Evolutionary conservation across 2,113 vertebrate genomes (phyloP).

Genomic region (Psilopsiagon aurifrons): DNA sequence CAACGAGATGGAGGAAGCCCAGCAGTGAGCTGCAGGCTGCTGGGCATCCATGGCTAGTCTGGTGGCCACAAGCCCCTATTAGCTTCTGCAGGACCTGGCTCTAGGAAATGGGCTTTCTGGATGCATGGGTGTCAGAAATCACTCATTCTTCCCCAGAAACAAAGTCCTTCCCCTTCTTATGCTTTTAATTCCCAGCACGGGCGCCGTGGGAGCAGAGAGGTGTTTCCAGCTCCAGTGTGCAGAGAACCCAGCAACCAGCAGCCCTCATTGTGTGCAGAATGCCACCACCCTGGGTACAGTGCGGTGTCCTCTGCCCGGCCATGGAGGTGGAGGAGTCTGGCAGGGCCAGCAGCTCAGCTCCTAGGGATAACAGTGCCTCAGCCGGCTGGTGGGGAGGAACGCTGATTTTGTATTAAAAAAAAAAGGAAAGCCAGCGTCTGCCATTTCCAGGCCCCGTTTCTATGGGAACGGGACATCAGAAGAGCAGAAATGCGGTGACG

Average conservation of each 20-base stretch:
- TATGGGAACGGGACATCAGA: conserved; percentile 62
- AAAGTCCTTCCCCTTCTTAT: not conserved
- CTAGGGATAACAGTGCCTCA: not conserved
- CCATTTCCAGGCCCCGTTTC: conserved; percentile 56
- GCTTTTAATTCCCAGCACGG: not conserved
- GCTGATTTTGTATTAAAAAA: not conserved
- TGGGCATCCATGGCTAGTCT: rapidly evolving
- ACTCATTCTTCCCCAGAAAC: not conserved
- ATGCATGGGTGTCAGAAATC: rapidly evolving
- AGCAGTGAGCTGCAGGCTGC: rapidly evolving
- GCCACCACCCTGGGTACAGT: rapidly evolving
- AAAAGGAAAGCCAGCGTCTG: not conserved
- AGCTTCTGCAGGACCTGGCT: not conserved
- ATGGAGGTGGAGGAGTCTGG: rapidly evolving
- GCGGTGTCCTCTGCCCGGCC: rapidly evolving
- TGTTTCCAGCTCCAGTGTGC: not conserved
- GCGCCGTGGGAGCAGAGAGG: not conserved
- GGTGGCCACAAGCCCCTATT: not conserved
- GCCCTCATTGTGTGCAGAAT: rapidly evolving
- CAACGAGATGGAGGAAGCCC: rapidly evolving
- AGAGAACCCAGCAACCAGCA: not conserved
- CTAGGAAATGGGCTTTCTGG: not conserved
- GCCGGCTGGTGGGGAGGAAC: not conserved
- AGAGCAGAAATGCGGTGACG: not conserved
- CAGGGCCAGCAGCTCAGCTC: not conserved